Evolutionary conservation across 2,113 vertebrate genomes (phyloP).

Genomic region (Aegithalos caudatus): DNA sequence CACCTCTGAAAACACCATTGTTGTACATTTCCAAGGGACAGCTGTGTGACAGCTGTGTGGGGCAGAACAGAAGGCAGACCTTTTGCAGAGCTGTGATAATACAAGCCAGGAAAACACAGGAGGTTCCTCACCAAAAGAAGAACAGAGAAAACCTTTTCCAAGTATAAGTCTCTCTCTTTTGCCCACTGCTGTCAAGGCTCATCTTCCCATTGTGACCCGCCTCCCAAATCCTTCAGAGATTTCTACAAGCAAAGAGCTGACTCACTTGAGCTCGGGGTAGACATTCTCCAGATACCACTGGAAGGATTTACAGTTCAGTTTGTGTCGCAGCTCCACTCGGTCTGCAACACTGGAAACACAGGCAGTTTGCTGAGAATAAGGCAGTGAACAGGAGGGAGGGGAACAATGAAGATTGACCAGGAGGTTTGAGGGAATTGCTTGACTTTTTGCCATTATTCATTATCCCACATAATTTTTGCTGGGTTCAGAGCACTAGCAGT

Average conservation of each 20-base stretch:
- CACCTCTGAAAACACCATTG: neutral
- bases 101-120: neutral
- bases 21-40: neutral
- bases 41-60: neutral
- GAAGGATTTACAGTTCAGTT: slow-evolving; percentile 95
- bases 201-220: neutral
- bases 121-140: neutral
- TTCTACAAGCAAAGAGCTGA: neutral
- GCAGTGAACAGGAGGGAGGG: neutral
- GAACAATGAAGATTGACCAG: neutral
- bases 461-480: neutral
- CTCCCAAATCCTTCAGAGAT: neutral
- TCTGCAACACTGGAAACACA: slow-evolving; percentile 82
- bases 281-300: slow-evolving; percentile 98
- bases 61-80: neutral
- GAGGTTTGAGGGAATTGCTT: neutral
- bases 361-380: neutral
- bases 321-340: slow-evolving; percentile 84
- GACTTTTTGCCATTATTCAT: neutral
- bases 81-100: neutral
- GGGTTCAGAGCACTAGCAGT: neutral
- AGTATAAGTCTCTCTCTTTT: neutral
- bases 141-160: neutral
- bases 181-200: neutral
- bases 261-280: slow-evolving; percentile 96